Base-by-base conservation (phyloP, 2,797 vertebrate genomes). In the Diplodus puntazzo region DNA sequence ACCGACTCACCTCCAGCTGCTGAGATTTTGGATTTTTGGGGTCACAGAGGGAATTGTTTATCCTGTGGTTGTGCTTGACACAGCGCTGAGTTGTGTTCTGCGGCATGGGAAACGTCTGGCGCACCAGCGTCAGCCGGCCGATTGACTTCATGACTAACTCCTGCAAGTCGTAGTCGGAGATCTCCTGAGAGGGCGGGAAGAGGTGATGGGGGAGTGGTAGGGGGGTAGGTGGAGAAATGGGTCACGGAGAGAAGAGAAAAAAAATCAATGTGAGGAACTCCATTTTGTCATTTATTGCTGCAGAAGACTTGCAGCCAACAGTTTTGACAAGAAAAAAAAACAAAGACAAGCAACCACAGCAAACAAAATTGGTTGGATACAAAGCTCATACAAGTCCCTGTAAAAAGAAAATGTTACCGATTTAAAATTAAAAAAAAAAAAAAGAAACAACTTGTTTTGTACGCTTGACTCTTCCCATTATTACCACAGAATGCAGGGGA, bases 111-210 rank as follows among this genome's bases (percentile, higher is more conserved):
- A 99, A 99, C 0, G 96, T 97, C 95, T 99, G 98, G 1, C 98
- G 96, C 88, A 99, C 96, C 90, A 99, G 91, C 5, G 98, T 99
- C 91, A 99, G 91, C 77, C 98, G 97, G 62, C 98, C 98, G 42
- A 99, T 98, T 14, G 98, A 99, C 93, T 98, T 98, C 95, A 98
- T 96, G 79, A 99, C 98, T 77, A 99, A 92, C 81, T 99, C 98
- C 90, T 99, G 98, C 69, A 99, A 93, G 66, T 99, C 98, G 75
- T 95, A 92, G 86, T 99, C 98, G 0, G 95, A 96, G 92, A 99
- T 98, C 90, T 99, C 98, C 98, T 99, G 82, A 66, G 92, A 92
- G 34, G 49, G 30, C 17, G 73, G 21, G 69, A 52, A 77, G 46
- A 69, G 42, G n/a, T 16, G 23, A 11, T 14, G 23, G 42, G 34